Conservation (phyloP, 64 coral and sea anemone genomes). For the Pocillopora damicornis region DNA sequence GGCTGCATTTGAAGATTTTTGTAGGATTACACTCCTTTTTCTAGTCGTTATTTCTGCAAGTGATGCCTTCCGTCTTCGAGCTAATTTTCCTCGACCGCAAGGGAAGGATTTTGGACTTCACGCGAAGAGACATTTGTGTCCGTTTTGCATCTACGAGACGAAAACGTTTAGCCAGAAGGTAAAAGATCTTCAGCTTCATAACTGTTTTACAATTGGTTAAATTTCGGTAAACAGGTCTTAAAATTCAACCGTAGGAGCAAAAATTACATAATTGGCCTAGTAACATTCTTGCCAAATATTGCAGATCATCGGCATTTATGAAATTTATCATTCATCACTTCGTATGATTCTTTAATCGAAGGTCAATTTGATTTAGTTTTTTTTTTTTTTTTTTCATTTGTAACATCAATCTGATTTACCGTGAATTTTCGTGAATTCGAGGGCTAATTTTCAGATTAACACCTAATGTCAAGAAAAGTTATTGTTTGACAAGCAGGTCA, state of each 20-base stretch:
- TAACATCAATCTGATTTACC: too few species aligned
- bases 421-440: too few species aligned
- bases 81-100: conserved; percentile 68
- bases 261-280: too few species aligned
- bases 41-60: background rate
- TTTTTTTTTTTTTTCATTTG: too few species aligned
- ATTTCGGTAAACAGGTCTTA: too few species aligned
- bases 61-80: conserved; percentile 70
- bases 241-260: too few species aligned
- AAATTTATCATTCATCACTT: too few species aligned
- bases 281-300: too few species aligned
- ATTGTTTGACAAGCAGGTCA: background rate
- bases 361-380: too few species aligned
- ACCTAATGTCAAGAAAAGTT: background rate
- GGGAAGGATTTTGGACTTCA: conserved; percentile 42
- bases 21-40: background rate
- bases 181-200: conserved; percentile 12
- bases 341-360: too few species aligned
- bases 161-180: conserved; percentile 82
- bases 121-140: conserved; percentile 64
- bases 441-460: background rate
- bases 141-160: conserved; percentile 87
- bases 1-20: background rate
- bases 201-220: background rate
- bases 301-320: too few species aligned